These are phyloP conservation scores for Ahaetulla prasina DNA, from an alignment of 2,113 vertebrate species.

Conservation along the genomic window DNA sequence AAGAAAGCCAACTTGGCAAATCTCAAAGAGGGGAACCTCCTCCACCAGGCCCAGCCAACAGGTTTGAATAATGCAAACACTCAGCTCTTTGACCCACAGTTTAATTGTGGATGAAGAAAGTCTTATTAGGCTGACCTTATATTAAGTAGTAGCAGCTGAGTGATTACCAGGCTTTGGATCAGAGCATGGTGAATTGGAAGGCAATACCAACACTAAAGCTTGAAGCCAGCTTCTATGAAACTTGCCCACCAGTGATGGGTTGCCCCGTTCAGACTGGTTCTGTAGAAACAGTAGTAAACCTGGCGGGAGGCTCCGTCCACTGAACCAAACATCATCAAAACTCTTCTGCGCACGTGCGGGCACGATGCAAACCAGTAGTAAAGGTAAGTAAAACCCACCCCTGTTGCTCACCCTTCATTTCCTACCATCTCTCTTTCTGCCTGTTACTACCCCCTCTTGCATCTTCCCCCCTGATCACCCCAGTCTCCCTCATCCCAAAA, in stretches of 20 bases:
- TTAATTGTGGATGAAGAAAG: neutral
- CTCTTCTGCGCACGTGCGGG: too few species aligned
- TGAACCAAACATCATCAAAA: too few species aligned
- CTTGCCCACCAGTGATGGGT: too few species aligned
- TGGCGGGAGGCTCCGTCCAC: too few species aligned
- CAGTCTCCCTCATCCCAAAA: neutral
- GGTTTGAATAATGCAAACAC: neutral
- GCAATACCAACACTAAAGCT: neutral
- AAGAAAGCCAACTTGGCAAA: neutral
- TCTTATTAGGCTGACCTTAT: neutral
- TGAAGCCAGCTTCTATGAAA: neutral
- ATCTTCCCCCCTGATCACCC: neutral
- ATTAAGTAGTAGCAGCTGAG: neutral
- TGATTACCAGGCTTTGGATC: neutral
- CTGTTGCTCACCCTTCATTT: neutral
- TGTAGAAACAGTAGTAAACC: too few species aligned
- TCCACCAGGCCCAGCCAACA: neutral
- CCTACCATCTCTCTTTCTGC: neutral
- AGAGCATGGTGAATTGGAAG: neutral
- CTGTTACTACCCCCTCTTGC: neutral
- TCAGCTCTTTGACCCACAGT: neutral
- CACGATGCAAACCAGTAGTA: too few species aligned
- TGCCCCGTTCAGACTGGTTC: too few species aligned
- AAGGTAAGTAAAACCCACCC: too few species aligned
- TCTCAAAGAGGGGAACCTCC: neutral